Conservation (phyloP, 1,140 invertebrate genomes). For the Ostrea edulis region DNA sequence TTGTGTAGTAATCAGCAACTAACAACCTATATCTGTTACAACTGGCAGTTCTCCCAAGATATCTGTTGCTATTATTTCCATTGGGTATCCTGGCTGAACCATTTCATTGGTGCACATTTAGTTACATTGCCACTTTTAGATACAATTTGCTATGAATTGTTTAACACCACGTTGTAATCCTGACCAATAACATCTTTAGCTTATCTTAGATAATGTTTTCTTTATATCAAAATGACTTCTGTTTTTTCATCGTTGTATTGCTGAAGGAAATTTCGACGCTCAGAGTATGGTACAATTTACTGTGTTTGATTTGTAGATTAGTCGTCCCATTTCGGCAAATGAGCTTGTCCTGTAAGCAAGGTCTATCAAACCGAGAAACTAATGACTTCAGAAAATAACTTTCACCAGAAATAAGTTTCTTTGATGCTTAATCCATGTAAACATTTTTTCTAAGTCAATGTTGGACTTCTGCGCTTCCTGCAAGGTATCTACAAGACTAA, state of each 20-base stretch:
- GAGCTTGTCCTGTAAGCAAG: background rate
- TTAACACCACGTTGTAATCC: background rate
- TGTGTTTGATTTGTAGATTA: background rate
- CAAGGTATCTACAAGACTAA: too few species aligned
- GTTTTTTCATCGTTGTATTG: background rate
- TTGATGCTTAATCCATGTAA: too few species aligned
- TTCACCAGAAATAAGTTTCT: too few species aligned
- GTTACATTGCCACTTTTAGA: background rate
- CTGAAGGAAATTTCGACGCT: background rate
- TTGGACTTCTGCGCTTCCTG: too few species aligned
- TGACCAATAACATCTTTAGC: background rate
- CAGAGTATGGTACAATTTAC: background rate
- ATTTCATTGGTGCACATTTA: background rate
- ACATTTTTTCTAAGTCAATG: too few species aligned
- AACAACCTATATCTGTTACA: conserved; percentile 25
- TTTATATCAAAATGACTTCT: background rate
- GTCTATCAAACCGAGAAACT: background rate
- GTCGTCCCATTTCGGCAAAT: background rate
- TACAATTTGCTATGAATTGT: conserved; percentile 4
- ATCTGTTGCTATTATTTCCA: conserved; percentile 9
- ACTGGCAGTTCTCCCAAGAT: background rate
- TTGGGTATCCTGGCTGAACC: background rate
- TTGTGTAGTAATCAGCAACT: conserved; percentile 17
- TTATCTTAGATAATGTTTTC: background rate
- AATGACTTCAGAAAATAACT: background rate